Evolutionary conservation across 2,888 invertebrate species (phyloP), one percentile per base, ranked within the genome.

Genomic region (Hedychridium roseum): DNA sequence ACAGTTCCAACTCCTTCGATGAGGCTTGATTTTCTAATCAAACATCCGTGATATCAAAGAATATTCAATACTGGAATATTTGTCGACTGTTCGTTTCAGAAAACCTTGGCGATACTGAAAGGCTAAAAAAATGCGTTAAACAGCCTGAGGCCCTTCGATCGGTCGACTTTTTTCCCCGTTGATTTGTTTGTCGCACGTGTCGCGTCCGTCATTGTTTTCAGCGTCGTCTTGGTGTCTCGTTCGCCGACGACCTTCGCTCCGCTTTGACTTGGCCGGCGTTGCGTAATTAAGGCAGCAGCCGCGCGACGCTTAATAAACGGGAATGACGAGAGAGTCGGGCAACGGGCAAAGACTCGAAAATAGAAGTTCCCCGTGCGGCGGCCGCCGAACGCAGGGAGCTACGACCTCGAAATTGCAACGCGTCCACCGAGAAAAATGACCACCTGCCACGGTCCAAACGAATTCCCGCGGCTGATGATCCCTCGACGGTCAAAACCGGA

Each of bases 241-340:
- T 42, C 51, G 62, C 53, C 60, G 55, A 47, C 55, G 65, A 56
- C 64, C 65, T 64, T 64, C 65, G 54, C 36, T 57, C 46, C 38
- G 45, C 41, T 57, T 59, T 37, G 54, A n/a, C n/a, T n/a, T 65
- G 45, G 43, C 39, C 35, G 43, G 36, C 42, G 46, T 65, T 62
- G 65, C 65, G 57, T 62, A 64, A 64, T 64, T 64, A 65, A 65
- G 52, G 54, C 54, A 51, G 43, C 50, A 51, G 43, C 50, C 43
- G 46, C 53, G 53, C 46, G 48, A 34, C 53, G 53, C 37, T 60
- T 60, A 57, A 64, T 63, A 60, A 63, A 57, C 50, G 50, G 37
- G 47, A 50, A 48, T 44, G 57, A 63, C 49, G 54, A 62, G 59
- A 43, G n/a, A n/a, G 39, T 44, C 54, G 52, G 43, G 54, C 64